phyloP scores from a whole-genome alignment of 2,113 vertebrate genomes.

The Tetrao urogallus region DNA sequence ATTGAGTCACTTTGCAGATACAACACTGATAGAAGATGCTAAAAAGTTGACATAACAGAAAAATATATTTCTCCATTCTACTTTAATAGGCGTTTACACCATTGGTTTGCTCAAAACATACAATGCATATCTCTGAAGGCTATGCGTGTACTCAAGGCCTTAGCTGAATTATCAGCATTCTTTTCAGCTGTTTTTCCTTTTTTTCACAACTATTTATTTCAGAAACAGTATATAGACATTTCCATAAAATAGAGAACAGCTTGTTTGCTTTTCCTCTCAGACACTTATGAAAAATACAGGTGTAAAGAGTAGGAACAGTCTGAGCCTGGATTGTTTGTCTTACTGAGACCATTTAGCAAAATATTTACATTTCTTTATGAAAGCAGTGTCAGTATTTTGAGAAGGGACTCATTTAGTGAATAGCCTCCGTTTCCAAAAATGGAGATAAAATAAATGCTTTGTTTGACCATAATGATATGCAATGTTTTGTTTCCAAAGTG shows the following conservation, averaged over 20 bases:
- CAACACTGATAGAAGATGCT: neutral
- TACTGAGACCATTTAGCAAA: neutral
- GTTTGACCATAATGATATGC: neutral
- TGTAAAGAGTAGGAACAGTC: neutral
- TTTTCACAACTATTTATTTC: neutral
- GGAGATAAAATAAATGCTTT: neutral
- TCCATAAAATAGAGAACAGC: conserved; percentile 4
- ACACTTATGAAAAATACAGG: neutral
- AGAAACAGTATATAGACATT: neutral
- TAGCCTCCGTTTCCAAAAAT: neutral
- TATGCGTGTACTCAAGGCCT: neutral
- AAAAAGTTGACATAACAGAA: neutral
- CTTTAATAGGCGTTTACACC: neutral
- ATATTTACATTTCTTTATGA: neutral
- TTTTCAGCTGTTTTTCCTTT: neutral
- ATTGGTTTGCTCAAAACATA: rapidly evolving
- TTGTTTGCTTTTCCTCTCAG: neutral
- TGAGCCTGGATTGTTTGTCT: neutral
- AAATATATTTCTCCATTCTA: neutral
- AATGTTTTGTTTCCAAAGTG: neutral
- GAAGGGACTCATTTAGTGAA: neutral
- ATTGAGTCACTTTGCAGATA: neutral
- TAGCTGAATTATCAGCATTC: neutral
- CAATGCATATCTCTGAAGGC: neutral
- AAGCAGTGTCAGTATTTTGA: neutral